Conservation (phyloP, 2,113 vertebrate genomes). For the Poeciliopsis occidentalis region DNA sequence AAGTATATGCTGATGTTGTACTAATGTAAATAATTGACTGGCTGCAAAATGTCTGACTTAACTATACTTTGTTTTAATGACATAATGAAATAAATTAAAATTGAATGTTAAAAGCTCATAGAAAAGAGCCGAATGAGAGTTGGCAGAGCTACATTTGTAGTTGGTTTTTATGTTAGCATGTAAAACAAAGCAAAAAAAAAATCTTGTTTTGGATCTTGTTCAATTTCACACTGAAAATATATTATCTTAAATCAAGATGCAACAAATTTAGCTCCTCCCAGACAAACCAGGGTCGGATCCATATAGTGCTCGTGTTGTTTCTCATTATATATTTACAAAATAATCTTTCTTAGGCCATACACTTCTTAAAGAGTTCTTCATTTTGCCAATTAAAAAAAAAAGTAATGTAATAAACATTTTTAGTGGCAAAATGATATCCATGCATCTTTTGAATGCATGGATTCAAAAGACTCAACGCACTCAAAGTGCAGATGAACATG, state of each 20-base stretch:
- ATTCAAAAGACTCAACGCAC: no score
- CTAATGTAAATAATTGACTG: no score
- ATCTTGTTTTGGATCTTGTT: background rate
- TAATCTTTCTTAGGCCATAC: background rate
- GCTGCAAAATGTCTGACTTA: no score
- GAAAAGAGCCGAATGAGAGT: background rate
- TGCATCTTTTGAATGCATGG: background rate
- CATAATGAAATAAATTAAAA: background rate
- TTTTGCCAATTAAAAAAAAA: background rate
- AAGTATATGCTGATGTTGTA: no score
- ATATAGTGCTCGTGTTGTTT: no score
- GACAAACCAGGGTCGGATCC: no score
- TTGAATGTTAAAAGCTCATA: background rate
- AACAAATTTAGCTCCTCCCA: no score
- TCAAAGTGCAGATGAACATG: background rate
- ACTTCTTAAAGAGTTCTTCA: background rate
- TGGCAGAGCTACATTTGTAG: background rate
- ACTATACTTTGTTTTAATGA: no score
- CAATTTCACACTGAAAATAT: background rate
- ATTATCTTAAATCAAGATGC: no score
- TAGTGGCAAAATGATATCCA: no score
- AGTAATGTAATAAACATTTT: no score
- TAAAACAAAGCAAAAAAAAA: background rate
- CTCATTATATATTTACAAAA: no score
- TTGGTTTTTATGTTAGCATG: background rate